Evolutionary conservation across 1,140 invertebrate species (phyloP).

Genomic region (Oryzaephilus surinamensis): DNA sequence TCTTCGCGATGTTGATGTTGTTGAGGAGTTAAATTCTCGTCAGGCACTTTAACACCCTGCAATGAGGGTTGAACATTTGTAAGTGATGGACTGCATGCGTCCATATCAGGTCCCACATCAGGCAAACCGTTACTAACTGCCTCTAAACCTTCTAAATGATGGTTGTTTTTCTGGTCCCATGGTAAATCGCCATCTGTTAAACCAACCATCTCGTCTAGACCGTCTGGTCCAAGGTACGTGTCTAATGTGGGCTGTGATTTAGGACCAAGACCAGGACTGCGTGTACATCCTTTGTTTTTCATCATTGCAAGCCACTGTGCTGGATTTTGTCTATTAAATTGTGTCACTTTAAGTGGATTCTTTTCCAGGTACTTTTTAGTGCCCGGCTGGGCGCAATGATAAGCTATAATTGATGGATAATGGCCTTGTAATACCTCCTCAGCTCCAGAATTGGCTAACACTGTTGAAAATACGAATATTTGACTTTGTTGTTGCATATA

Average conservation of each 20-base stretch:
- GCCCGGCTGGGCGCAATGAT: slow-evolving; percentile 87
- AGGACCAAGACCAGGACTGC: slow-evolving; percentile 35
- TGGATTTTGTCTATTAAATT: slow-evolving; percentile 71
- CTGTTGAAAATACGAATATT: slow-evolving; percentile 95
- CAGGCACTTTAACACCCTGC: slow-evolving; percentile 80
- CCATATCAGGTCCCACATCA: slow-evolving; percentile 32
- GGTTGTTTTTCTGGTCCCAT: slow-evolving; percentile 36
- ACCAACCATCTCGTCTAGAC: slow-evolving; percentile 43
- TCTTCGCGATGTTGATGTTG: slow-evolving; percentile 89
- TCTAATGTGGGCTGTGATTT: slow-evolving; percentile 30
- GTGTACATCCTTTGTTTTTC: slow-evolving; percentile 54
- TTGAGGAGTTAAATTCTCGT: slow-evolving; percentile 93
- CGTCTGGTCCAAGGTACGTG: slow-evolving; percentile 42
- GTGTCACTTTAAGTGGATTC: slow-evolving; percentile 79
- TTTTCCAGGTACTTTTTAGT: slow-evolving; percentile 95
- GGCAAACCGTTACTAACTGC: slow-evolving; percentile 33
- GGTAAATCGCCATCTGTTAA: slow-evolving; percentile 31
- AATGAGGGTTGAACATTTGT: slow-evolving; percentile 47
- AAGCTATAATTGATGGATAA: slow-evolving; percentile 86
- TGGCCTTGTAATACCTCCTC: slow-evolving; percentile 83
- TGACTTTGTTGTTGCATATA: slow-evolving; percentile 95
- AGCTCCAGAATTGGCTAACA: slow-evolving; percentile 87
- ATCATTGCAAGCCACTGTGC: slow-evolving; percentile 72
- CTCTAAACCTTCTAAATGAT: slow-evolving; percentile 32
- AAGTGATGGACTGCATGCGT: slow-evolving; percentile 41